phyloP scores from a whole-genome alignment of 1,140 invertebrate genomes.

The Apis cerana region DNA sequence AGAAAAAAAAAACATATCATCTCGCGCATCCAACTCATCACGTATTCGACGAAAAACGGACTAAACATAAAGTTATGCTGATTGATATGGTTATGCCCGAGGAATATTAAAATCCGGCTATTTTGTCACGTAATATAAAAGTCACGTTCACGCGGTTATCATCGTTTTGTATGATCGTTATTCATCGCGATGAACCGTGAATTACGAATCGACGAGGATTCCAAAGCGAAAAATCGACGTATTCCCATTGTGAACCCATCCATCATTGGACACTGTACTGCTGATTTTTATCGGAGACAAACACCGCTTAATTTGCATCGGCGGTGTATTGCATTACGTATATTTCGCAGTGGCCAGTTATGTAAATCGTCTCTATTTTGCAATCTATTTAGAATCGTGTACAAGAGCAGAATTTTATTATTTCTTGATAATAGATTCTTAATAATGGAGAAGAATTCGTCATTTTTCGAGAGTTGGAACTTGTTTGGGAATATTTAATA shows the following conservation, averaged over 20 bases:
- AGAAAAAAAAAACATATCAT: not conserved
- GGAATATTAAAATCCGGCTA: not conserved
- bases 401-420: no score
- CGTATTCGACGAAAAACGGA: not conserved
- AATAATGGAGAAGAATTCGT: no score
- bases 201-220: conserved; percentile 5
- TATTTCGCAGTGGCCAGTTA: not conserved
- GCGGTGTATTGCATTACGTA: not conserved
- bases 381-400: not conserved
- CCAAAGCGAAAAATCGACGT: not conserved
- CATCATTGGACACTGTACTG: no score
- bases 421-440: no score
- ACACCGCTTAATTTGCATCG: no score
- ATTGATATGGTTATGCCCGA: not conserved
- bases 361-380: not conserved
- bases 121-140: not conserved
- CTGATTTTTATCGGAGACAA: not conserved
- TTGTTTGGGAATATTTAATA: no score
- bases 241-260: not conserved
- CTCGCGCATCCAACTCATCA: not conserved
- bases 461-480: no score
- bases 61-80: not conserved
- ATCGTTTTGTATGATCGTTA: not conserved
- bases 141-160: conserved; percentile 17
- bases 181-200: conserved; percentile 8